Evolutionary conservation across 2,113 vertebrate species (phyloP).

Genomic region (Hippocampus barbouri): DNA sequence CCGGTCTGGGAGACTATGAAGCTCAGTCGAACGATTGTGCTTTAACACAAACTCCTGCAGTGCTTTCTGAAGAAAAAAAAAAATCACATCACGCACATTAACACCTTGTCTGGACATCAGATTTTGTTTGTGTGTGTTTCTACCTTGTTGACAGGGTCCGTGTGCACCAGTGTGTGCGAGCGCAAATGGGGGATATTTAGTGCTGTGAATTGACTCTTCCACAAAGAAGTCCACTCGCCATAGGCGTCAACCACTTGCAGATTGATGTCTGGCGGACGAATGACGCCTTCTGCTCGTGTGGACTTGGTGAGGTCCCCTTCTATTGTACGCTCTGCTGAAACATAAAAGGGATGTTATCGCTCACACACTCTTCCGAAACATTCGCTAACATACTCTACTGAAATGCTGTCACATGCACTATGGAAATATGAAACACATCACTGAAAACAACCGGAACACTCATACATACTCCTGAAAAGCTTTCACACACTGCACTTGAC

Average conservation of each 20-base stretch:
- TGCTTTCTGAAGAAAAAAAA: slow-evolving; percentile 56
- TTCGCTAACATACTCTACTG: too few relatives aligned
- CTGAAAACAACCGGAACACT: too few relatives aligned
- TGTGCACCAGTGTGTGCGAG: slow-evolving; percentile 76
- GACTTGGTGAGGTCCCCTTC: slow-evolving; percentile 10
- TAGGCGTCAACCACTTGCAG: slow-evolving; percentile 72
- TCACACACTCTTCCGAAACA: background rate
- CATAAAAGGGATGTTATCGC: background rate
- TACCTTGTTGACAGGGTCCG: slow-evolving; percentile 74
- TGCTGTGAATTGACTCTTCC: slow-evolving; percentile 73
- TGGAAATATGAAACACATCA: too few relatives aligned
- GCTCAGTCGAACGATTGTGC: slow-evolving; percentile 53
- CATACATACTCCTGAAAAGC: too few relatives aligned
- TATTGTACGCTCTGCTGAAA: slow-evolving; percentile 22
- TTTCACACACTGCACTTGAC: too few relatives aligned
- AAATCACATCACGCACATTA: background rate
- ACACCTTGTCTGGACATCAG: background rate
- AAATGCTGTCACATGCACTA: too few relatives aligned
- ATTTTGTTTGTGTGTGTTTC: background rate
- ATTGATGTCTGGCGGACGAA: slow-evolving; percentile 36
- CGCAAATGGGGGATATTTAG: slow-evolving; percentile 76
- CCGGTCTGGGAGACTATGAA: slow-evolving; percentile 67
- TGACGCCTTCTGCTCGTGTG: background rate
- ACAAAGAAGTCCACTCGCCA: slow-evolving; percentile 69
- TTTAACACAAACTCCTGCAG: slow-evolving; percentile 69